Base-by-base conservation (phyloP, 2,888 invertebrate species). In the Ichneumoninae sp. region DNA sequence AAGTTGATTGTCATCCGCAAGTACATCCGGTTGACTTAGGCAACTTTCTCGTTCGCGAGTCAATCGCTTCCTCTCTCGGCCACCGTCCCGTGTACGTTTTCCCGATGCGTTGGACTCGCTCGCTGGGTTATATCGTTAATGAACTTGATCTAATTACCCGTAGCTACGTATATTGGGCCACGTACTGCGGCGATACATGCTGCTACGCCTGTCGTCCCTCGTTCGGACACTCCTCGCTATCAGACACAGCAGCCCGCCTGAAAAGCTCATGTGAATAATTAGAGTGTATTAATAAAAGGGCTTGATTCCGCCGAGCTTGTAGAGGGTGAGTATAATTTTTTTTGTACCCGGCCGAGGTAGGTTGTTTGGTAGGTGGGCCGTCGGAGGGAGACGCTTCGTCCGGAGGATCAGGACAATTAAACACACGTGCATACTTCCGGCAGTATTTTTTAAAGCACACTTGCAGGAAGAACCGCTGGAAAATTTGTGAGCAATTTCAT, bases 371-470 rank as follows among this genome's bases (percentile, higher is more conserved):
- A 16, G 44, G 44, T 4, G 16, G 44, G 44, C 44, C 4, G 13
- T 47, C 44, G 44, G 57, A 40, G 47, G 40, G n/a, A 60, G n/a
- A 47, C 33, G 33, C 62, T 16, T 4, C 4, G 44, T 6, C 47
- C 19, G 65, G 66, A 40, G 62, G 16, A 47, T 36, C 40, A 50
- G 66, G 52, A 76, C 66, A 66, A 76, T 76, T 66, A 66, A 76
- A 36, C 65, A 54, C 66, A 75, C 57, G 57, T 50, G 75, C 36
- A 62, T 74, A 40, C 47, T 10, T 26, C 16, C 65, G 30, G 47
- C 66, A 52, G 19, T 80, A 80, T 80, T 80, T 80, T 71, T 72
- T 65, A 52, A 47, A 33, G 72, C n/a, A 65, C 79, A 77, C 22
- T 62, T 44, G 26, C 66, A 36, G 60, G 44, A 50, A 72, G 50